Base-by-base conservation (phyloP, 1,140 invertebrate species). In the Diabrotica virgifera region DNA sequence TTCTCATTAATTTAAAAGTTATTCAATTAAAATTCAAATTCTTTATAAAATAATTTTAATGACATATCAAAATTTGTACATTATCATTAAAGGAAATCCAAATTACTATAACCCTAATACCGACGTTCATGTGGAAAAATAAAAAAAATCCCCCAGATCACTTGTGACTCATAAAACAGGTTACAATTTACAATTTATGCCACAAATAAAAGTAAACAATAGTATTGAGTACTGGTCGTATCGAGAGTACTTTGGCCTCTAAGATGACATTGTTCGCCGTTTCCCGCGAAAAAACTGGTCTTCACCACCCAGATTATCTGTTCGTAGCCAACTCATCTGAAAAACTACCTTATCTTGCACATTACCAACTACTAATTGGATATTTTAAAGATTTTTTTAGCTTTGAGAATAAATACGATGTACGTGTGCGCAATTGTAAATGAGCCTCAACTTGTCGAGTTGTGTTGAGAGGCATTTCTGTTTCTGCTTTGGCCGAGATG, bases 141-240 rank as follows among this genome's bases (percentile, higher is more conserved):
- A 50, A 55, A 71, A 74, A 74, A 76, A 76, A 76, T 76, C 70
- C 71, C 71, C 73, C 71, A 68, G 69, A 71, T 73, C 69, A 72
- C 66, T 72, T 72, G 75, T 74, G 73, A 76, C 70, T 76, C 75
- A 76, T 75, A 76, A 74, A 76, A 76, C 75, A 75, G 75, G 75
- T 76, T 75, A 68, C 70, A 76, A 74, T 76, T 74, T 24, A 59
- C 58, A 59, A 76, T 75, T 76, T 76, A 76, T 76, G 72, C 73
- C 69, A 71, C 73, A 75, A 76, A 76, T 74, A 76, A 76, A 76
- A 76, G 73, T 74, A 75, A 75, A 76, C 75, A 76, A 76, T 76
- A 72, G 73, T 66, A 71, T 69, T 76, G 70, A 70, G 72, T 75
- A 75, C 73, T 72, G 70, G 73, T 74, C 57, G 67, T 72, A 72